Base-by-base conservation (phyloP, 1,140 invertebrate genomes). In the Maniola jurtina region DNA sequence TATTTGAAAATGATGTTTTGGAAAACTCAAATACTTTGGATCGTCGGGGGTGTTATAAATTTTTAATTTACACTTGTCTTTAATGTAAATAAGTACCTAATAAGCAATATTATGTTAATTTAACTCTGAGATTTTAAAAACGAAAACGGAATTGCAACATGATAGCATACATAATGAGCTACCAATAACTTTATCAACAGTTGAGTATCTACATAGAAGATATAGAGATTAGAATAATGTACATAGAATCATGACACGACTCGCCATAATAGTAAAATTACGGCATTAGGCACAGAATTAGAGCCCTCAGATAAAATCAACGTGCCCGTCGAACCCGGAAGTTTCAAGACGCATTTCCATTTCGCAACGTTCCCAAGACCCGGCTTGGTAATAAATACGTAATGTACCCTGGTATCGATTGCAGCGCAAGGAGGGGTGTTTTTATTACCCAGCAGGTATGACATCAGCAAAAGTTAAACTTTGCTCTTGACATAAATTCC, bases 331-430 rank as follows among this genome's bases (percentile, higher is more conserved):
- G 47, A 16, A 38, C 35, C 34, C 60, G 47, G 14, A 36, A 62
- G 61, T 42, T 52, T n/a, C 15, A 14, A 38, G 52, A 57, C 73
- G 62, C 61, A 80, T 84, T 83, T 77, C 71, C 76, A 84, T 86
- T 83, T 82, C 75, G 33, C 58, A 67, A 59, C 61, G 58, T 74
- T 74, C 59, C 61, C 70, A 57, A 78, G 72, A 82, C 76, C 77
- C 79, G 72, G 66, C 61, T 25, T 68, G 65, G 71, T 75, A 82
- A 86, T 88, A 88, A 89, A 89, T 86, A 80, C 82, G 79, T 89
- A 88, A 88, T 84, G 79, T 77, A 78, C 73, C 75, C 75, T 38
- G 69, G 55, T 72, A 85, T 88, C 81, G 86, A 87, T 88, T 82
- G 68, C 77, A 77, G 71, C 71, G 58, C 58, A 61, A 74, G 75